phyloP scores from a whole-genome alignment of 2,888 invertebrate species.

The Dryocosmus kuriphilus region DNA sequence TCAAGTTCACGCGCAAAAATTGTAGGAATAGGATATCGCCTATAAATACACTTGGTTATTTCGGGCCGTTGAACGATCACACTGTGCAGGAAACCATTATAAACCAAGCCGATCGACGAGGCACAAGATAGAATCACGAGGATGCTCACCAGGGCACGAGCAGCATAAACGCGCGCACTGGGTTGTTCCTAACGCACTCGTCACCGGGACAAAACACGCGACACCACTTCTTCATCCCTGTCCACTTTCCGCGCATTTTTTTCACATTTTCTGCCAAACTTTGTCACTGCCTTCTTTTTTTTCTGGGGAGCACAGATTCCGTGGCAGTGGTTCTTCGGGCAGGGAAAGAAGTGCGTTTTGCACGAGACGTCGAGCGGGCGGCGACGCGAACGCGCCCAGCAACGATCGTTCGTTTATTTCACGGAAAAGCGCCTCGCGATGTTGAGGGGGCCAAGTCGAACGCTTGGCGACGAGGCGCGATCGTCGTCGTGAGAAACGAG shows the following conservation, averaged over 20 bases:
- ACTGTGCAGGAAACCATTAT: constrained; percentile 59
- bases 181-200: not conserved
- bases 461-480: constrained; percentile 36
- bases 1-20: constrained; percentile 70
- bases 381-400: constrained; percentile 40
- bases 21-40: constrained; percentile 65
- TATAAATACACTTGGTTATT: constrained; percentile 66
- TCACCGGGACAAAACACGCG: not conserved
- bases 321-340: not conserved
- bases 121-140: constrained; percentile 38
- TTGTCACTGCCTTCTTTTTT: not conserved
- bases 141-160: constrained; percentile 17
- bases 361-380: constrained; percentile 25
- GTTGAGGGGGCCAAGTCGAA: not conserved
- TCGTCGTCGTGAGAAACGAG: constrained; percentile 14
- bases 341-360: constrained; percentile 30
- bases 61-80: constrained; percentile 60
- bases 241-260: not conserved
- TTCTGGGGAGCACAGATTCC: not conserved
- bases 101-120: constrained; percentile 46
- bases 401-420: constrained; percentile 35
- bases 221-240: not conserved
- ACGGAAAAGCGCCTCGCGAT: constrained; percentile 26
- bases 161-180: constrained; percentile 17
- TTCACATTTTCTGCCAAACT: not conserved